Evolutionary conservation across 2,888 invertebrate genomes (phyloP), one percentile per base, ranked within the genome.

Genomic region (Sphaeridia pumilis): DNA sequence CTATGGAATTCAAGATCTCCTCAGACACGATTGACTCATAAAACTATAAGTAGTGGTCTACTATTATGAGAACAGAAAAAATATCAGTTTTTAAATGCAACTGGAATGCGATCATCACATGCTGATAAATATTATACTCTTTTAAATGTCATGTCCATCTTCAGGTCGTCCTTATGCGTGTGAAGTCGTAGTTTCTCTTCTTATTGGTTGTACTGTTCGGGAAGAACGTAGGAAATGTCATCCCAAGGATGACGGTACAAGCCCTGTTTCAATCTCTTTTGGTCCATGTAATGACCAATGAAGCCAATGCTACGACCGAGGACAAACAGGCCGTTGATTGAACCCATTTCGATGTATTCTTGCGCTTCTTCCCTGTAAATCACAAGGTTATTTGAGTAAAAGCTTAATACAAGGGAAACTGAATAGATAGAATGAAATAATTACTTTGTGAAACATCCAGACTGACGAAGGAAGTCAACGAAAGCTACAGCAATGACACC

Each of bases 191-290:
- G n/a, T n/a, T n/a, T n/a, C n/a, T n/a, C n/a, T n/a, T n/a, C 47
- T 58, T 61, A 66, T 49, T 65, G 60, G 46, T 75, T 74, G 69
- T 79, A 80, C 67, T 80, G 79, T 66, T 87, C 86, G 4, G 87
- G 86, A 68, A 87, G 74, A 57, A 87, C 82, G 69, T 87, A 87
- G 1, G 84, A 84, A 74, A 98, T 99, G 71, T 98, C 98, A 70
- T 98, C 98, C 98, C 98, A 98, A 1, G 98, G 98, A 74, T 99
- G 98, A 66, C 98, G 84, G 74, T 98, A 98, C 3, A 99, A 78
- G 5, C 97, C 98, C 74, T 99, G 98, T 70, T 97, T 97, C 74
- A 99, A 79, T 61, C 98, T 78, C 75, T 92, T 94, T 76, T 98
- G 98, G 74, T 98, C 98, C 77, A 99, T 82, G 71, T 84, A 98